phyloP scores from a whole-genome alignment of 2,888 invertebrate species.

The Mesorhabditis sp. region DNA sequence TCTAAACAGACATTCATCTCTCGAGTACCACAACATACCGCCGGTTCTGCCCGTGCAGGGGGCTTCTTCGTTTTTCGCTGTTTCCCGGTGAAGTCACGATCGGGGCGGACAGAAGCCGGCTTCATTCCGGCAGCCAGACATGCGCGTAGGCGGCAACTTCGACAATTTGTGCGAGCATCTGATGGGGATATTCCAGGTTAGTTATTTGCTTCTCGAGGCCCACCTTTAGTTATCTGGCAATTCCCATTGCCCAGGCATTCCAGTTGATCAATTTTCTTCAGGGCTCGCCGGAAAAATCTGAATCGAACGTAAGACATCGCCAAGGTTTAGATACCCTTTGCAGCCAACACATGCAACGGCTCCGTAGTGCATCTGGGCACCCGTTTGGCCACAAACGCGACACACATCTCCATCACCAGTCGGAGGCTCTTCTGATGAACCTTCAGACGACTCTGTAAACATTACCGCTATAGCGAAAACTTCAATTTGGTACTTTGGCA shows the following conservation, averaged over 20 bases:
- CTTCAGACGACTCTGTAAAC: not conserved
- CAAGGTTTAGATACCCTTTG: conserved; percentile 15
- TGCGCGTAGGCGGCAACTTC: conserved; percentile 49
- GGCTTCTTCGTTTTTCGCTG: conserved; percentile 21
- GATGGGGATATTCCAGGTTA: conserved; percentile 11
- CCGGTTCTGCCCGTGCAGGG: conserved; percentile 13
- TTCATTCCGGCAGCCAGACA: conserved; percentile 52
- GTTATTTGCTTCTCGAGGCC: not conserved
- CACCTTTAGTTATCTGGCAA: conserved; percentile 31
- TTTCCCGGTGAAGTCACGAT: conserved; percentile 41
- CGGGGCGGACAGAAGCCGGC: conserved; percentile 52
- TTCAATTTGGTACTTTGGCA: too few relatives aligned
- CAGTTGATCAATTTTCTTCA: conserved; percentile 52
- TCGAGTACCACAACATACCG: conserved; percentile 11
- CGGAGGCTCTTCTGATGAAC: not conserved
- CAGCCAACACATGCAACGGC: conserved; percentile 42
- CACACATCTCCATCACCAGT: conserved; percentile 16
- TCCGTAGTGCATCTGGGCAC: conserved; percentile 50
- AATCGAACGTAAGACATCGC: conserved; percentile 9
- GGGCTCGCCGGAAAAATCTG: conserved; percentile 53
- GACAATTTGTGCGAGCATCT: conserved; percentile 47
- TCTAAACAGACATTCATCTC: conserved; percentile 9
- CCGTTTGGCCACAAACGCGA: conserved; percentile 44
- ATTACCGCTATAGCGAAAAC: not conserved
- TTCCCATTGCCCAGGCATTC: conserved; percentile 42